phyloP scores from a whole-genome alignment of 2,113 vertebrate species.

The Collichthys lucidus region DNA sequence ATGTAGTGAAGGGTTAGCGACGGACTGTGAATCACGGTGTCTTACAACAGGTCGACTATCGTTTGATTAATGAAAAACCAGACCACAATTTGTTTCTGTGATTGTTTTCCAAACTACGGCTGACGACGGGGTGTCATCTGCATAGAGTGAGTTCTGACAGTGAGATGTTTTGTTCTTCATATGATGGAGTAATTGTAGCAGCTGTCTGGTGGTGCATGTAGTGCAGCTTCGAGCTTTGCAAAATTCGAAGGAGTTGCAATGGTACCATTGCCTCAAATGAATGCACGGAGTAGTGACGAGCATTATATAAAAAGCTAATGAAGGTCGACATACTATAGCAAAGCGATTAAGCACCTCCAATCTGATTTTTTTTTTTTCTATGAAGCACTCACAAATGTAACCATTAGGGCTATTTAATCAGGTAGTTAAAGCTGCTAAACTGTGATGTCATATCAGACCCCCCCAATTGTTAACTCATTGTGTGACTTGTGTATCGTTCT shows the following conservation, averaged over 20 bases:
- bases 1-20: slow-evolving; percentile 55
- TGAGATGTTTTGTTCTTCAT: slow-evolving; percentile 31
- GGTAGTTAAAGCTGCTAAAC: slow-evolving; percentile 76
- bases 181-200: slow-evolving; percentile 53
- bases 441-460: slow-evolving; percentile 51
- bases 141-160: slow-evolving; percentile 22
- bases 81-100: slow-evolving; percentile 24
- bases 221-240: too few species aligned
- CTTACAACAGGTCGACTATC: slow-evolving; percentile 21
- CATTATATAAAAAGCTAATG: slow-evolving; percentile 22
- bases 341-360: slow-evolving; percentile 47
- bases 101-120: slow-evolving; percentile 15
- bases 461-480: slow-evolving; percentile 30
- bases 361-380: slow-evolving; percentile 37
- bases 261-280: slow-evolving; percentile 44
- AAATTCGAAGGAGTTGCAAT: slow-evolving; percentile 31
- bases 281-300: slow-evolving; percentile 28
- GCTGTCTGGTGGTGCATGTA: slow-evolving; percentile 23
- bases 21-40: slow-evolving; percentile 36
- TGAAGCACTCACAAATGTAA: slow-evolving; percentile 53
- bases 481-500: slow-evolving; percentile 64
- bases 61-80: slow-evolving; percentile 12
- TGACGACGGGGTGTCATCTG: slow-evolving; percentile 44
- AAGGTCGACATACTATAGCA: slow-evolving; percentile 39
- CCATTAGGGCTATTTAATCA: slow-evolving; percentile 75